Base-by-base conservation (phyloP, 2,888 invertebrate species). In the Zeuzera pyrina region DNA sequence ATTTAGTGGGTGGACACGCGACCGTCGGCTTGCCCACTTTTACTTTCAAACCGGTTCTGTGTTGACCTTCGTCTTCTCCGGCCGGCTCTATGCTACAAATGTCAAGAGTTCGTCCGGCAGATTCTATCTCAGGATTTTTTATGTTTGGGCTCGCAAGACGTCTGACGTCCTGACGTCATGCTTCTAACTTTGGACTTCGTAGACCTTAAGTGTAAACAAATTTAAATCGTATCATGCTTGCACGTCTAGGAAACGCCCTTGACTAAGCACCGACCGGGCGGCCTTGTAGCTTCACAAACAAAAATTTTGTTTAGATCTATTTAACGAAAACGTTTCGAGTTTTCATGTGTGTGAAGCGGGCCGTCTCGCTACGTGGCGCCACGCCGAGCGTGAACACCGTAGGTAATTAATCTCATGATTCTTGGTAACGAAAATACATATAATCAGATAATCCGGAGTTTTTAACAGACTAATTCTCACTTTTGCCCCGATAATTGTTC, bases 1-100 rank as follows among this genome's bases (percentile, higher is more conserved):
- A 76, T 76, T 78, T 70, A 69, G 76, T 77, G 76, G 79, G 77
- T 76, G 74, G 78, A 76, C 71, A 69, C 64, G 70, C 62, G 67
- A 65, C 61, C 53, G 56, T 28, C 28, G 57, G 51, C 54, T 47
- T 55, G 63, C 55, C 64, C 63, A 77, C 79, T 79, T 78, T 83
- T 77, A 78, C 81, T 81, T 77, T 76, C 70, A 63, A 76, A 79
- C 77, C 70, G 76, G 79, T 77, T 62, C 39, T 43, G 35, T 33
- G 41, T 51, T 63, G 67, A 73, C 72, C 77, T 76, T 68, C 62
- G 60, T 55, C 56, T 14, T 43, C 47, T 52, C 53, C 49, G 43
- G 43, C 34, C 36, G 39, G 36, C 36, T 53, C 52, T 52, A 52
- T 54, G 51, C 46, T 48, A 53, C 45, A 52, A 47, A 42, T 46